A percentile compares a stretch with the other conserved stretches of the same genome.
Conservation (phyloP, 2,888 invertebrate species). For the Psylliodes chrysocephalus region DNA sequence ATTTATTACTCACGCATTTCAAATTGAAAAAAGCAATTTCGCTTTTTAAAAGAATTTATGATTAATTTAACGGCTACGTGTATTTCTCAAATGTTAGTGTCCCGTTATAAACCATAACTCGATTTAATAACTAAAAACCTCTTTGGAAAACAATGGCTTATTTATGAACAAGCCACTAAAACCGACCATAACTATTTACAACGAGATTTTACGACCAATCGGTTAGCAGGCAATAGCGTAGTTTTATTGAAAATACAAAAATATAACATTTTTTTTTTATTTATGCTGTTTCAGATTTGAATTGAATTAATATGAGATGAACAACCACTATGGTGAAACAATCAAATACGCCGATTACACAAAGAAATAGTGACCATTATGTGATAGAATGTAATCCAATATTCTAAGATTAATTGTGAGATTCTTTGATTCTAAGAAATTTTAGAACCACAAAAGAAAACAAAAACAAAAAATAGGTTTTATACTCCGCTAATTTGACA, state of each 20-base stretch:
- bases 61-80: slow-evolving; percentile 7
- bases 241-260: not conserved
- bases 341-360: no score
- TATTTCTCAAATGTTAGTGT: not conserved
- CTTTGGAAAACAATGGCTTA: slow-evolving; percentile 9
- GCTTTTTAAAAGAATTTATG: not conserved
- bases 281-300: no score
- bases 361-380: no score
- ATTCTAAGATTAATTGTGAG: no score
- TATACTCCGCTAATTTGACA: no score
- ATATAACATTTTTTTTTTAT: no score
- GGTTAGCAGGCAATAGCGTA: slow-evolving; percentile 6
- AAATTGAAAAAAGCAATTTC: slow-evolving; percentile 1
- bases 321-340: no score
- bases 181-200: slow-evolving; percentile 7
- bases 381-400: no score
- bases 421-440: no score
- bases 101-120: slow-evolving; percentile 17
- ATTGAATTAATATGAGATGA: no score
- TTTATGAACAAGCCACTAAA: slow-evolving; percentile 14
- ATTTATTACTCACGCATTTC: not conserved
- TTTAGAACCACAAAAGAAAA: no score
- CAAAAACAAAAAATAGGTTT: no score
- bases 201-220: slow-evolving; percentile 21
- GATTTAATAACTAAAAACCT: slow-evolving; percentile 11